Evolutionary conservation across 2,113 vertebrate species (phyloP), one percentile per base, ranked within the genome.

Genomic region (Thunnus maccoyii): DNA sequence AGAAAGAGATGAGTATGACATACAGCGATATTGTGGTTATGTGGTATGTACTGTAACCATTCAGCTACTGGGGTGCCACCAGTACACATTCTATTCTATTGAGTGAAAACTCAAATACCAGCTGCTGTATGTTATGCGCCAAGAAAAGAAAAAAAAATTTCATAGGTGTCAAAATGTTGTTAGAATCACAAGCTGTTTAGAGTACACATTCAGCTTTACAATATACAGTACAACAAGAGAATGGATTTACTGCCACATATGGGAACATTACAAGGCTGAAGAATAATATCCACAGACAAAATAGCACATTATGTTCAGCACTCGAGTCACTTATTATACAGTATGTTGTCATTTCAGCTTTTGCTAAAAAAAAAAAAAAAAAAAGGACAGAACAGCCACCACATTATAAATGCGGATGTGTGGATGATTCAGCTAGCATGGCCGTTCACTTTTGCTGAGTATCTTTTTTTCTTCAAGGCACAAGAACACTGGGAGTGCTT

Each of bases 401-500:
- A 63, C 32, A 55, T 32, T 64, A 36, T 77, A 15, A 57, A 61
- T 32, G 61, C 11, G 16, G 46, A 27, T 0, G 7, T 36, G 51
- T 58, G 48, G 64, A 41, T 65, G 83, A 73, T 46, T 84, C 71
- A 88, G 85, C 78, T 54, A 66, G 57, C 58, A 63, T 32, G 80
- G 63, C 63, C 76, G 57, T 75, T 74, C 17, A 13, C 32, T 65
- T 70, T 52, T n/a, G 80, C 27, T 83, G 51, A 78, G 68, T 67
- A 62, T 89, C 61, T 72, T 73, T 76, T 11, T 83, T 77, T 18
- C 85, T 91, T 84, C 77, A 94, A 93, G 94, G 93, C 94, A 95
- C 93, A 52, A 76, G 57, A 77, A 83, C 77, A 85, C 64, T 18
- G 75, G 85, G 89, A 80, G 81, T 76, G 85, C 83, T 86, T 84